Conservation (phyloP, 2,888 invertebrate species). For the Epicampocera succincta region DNA sequence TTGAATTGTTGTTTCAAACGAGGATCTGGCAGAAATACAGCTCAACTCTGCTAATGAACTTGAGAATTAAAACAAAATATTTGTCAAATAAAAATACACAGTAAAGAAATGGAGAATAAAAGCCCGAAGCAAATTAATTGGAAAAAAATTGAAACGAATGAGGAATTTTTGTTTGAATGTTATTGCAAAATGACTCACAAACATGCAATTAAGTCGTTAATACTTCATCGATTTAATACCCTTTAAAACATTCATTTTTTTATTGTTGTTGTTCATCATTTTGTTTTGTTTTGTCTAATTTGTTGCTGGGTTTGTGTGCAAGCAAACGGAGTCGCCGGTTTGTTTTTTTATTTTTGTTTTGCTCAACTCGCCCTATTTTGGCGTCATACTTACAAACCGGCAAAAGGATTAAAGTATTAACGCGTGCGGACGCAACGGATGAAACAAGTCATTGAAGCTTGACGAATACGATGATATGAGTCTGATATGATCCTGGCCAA, state of each 20-base stretch:
- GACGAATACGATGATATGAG: conserved; percentile 62
- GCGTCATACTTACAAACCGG: conserved; percentile 29
- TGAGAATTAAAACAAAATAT: conserved; percentile 55
- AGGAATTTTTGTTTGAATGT: conserved; percentile 62
- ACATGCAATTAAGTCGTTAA: conserved; percentile 81
- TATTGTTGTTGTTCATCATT: conserved; percentile 18
- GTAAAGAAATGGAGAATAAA: not conserved
- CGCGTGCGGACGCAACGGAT: conserved; percentile 73
- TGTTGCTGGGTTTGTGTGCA: conserved; percentile 18
- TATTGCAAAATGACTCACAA: conserved; percentile 77
- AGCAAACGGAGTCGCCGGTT: conserved; percentile 16
- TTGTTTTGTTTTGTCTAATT: conserved; percentile 23
- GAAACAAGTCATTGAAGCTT: conserved; percentile 68
- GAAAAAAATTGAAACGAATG: conserved; percentile 6
- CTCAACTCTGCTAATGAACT: conserved; percentile 60
- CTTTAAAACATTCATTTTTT: conserved; percentile 66
- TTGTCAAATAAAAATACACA: conserved; percentile 33
- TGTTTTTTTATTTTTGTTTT: not conserved
- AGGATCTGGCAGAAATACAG: no score
- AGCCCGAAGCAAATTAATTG: conserved; percentile 10
- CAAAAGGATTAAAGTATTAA: conserved; percentile 78
- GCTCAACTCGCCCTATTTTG: conserved; percentile 10
- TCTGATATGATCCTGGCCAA: conserved; percentile 59
- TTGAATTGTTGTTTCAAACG: no score
- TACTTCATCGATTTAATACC: conserved; percentile 81